phyloP scores from a whole-genome alignment of 2,113 vertebrate species.

The Cololabis saira region DNA sequence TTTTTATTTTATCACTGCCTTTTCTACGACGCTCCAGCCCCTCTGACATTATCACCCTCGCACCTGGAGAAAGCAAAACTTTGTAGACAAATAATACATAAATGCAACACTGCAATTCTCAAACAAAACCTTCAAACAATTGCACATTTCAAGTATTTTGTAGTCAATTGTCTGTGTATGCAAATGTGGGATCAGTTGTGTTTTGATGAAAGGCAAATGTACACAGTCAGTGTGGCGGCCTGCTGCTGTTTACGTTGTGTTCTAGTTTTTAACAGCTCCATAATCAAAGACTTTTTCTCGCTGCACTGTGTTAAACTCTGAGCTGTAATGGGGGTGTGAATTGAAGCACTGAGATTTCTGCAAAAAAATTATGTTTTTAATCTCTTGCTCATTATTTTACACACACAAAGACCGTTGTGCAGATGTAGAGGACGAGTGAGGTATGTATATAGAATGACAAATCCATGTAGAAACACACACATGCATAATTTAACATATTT shows the following conservation, averaged over 20 bases:
- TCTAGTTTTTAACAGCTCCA: conserved; percentile 61
- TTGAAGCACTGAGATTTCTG: conserved; percentile 62
- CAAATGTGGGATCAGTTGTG: conserved; percentile 63
- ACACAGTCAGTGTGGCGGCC: conserved; percentile 40
- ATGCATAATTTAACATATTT: background rate
- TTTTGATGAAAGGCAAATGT: conserved; percentile 57
- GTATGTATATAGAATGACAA: conserved; percentile 2
- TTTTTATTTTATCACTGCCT: conserved; percentile 48
- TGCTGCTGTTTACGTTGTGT: conserved; percentile 70
- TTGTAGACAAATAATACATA: conserved; percentile 21
- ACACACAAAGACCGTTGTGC: conserved; percentile 30
- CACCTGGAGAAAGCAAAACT: conserved; percentile 51
- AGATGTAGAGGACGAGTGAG: conserved; percentile 8
- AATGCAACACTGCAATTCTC: conserved; percentile 50
- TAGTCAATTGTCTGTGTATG: conserved; percentile 59
- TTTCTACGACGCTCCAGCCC: conserved; percentile 47
- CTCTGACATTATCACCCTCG: conserved; percentile 66
- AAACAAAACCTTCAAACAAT: conserved; percentile 62
- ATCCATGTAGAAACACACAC: conserved; percentile 6
- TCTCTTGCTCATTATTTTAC: conserved; percentile 71
- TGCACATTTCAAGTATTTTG: conserved; percentile 55
- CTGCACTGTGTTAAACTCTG: conserved; percentile 60
- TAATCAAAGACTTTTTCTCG: conserved; percentile 70
- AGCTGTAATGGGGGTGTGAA: conserved; percentile 65
- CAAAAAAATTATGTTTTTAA: conserved; percentile 63